Evolutionary conservation across 2,888 invertebrate species (phyloP).

Genomic region (Pimpla rufipes): DNA sequence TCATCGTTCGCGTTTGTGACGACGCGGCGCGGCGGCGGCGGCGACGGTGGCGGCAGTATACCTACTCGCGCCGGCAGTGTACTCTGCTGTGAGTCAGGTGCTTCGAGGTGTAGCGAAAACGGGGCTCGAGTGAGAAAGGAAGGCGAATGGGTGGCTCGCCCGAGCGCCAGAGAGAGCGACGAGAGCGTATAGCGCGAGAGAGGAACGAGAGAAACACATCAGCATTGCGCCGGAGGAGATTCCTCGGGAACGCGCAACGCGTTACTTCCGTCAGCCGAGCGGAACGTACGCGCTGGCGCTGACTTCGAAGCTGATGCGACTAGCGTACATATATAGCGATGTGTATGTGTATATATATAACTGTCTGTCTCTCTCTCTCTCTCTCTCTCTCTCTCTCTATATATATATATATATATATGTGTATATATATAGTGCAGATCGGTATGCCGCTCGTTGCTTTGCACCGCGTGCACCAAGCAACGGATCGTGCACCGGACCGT

Average conservation of each 20-base stretch:
- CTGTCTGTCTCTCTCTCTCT: conserved; percentile 13
- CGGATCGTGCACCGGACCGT: conserved; percentile 71
- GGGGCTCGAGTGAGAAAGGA: conserved; percentile 28
- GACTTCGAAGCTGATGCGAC: conserved; percentile 54
- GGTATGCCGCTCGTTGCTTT: conserved; percentile 46
- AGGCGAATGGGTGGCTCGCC: conserved; percentile 24
- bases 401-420: conserved; percentile 13
- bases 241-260: conserved; percentile 64
- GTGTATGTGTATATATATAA: not conserved
- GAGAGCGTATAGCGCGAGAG: conserved; percentile 11
- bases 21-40: not conserved
- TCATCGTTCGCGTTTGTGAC: conserved; percentile 25
- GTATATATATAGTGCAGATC: conserved; percentile 28
- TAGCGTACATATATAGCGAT: conserved; percentile 33
- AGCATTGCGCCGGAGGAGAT: conserved; percentile 65
- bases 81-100: conserved; percentile 35
- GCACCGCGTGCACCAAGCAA: conserved; percentile 55
- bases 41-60: no score
- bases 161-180: conserved; percentile 28
- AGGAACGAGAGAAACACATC: conserved; percentile 55
- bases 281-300: conserved; percentile 60
- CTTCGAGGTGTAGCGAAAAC: conserved; percentile 48
- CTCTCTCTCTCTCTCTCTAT: conserved; percentile 12
- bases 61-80: no score
- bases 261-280: conserved; percentile 69